These are phyloP conservation scores for Geopemphigus sp. DNA, from an alignment of 1,140 invertebrate genomes.

Conservation along the genomic window DNA sequence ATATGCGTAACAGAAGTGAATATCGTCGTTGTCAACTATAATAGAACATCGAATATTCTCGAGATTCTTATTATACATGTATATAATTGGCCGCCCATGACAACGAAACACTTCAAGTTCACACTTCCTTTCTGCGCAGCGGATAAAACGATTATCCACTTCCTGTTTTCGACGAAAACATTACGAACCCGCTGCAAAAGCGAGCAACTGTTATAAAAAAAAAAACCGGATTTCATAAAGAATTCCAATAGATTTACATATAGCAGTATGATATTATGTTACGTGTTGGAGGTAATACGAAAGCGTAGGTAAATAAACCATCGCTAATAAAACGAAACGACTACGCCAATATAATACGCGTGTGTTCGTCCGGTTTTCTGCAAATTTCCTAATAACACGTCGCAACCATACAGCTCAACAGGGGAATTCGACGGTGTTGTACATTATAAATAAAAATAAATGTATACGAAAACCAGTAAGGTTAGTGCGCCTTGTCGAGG, in stretches of 20 bases:
- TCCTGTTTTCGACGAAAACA: constrained; percentile 15
- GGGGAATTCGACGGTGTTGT: not conserved
- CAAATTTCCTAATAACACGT: not conserved
- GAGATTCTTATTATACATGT: not conserved
- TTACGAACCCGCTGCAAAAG: not conserved
- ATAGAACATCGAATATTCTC: not conserved
- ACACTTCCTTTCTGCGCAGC: constrained; percentile 8
- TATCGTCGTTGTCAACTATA: not conserved
- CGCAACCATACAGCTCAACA: not conserved
- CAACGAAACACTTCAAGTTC: constrained; percentile 25
- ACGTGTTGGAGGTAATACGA: too few relatives aligned
- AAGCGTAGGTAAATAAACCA: too few relatives aligned
- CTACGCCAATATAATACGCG: not conserved
- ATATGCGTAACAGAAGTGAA: not conserved
- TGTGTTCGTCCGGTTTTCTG: not conserved
- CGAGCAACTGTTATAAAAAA: not conserved
- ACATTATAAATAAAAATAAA: constrained; percentile 13
- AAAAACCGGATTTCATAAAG: constrained; percentile 1
- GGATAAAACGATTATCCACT: not conserved
- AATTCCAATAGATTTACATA: not conserved
- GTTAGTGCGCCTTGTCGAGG: constrained; percentile 30
- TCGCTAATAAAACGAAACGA: not conserved
- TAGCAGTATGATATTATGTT: not conserved
- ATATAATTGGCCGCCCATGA: constrained; percentile 12
- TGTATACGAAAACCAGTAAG: constrained; percentile 14